Percentiles rank a stretch among this genome's conserved stretches.
Evolutionary conservation across 2,113 vertebrate genomes (phyloP).

Genomic region (Microcebus tavaratra): DNA sequence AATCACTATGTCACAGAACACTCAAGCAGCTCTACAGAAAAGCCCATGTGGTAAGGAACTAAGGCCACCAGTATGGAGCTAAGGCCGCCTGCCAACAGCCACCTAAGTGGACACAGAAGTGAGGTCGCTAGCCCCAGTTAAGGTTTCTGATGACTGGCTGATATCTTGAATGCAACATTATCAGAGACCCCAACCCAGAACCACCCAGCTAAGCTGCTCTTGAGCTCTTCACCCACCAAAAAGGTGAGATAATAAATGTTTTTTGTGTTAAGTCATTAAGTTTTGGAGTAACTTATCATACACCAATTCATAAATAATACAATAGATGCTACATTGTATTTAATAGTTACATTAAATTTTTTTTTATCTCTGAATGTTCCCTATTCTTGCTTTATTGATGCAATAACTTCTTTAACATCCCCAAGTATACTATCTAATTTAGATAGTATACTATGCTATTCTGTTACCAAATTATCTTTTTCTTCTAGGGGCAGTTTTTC

Average conservation of each 20-base stretch:
- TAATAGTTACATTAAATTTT: neutral
- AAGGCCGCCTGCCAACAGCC: neutral
- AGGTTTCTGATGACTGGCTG: neutral
- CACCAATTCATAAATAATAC: neutral
- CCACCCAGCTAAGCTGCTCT: neutral
- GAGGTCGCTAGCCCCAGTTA: neutral
- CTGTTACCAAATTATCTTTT: neutral
- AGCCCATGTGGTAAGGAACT: neutral
- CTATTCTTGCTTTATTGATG: neutral
- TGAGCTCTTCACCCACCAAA: neutral
- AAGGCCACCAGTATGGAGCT: neutral
- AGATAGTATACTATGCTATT: neutral
- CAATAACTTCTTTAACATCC: neutral
- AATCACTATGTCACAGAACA: neutral
- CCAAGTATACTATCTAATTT: neutral
- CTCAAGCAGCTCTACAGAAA: neutral
- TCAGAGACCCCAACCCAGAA: neutral
- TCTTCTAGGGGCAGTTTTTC: neutral
- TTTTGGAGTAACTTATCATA: slow-evolving; percentile 2
- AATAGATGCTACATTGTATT: neutral
- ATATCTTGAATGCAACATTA: neutral
- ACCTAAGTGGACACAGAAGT: neutral
- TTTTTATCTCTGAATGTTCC: neutral
- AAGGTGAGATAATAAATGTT: neutral
- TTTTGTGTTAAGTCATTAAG: neutral